Conservation (phyloP, 2,113 vertebrate species). For the Philantomba maxwellii region DNA sequence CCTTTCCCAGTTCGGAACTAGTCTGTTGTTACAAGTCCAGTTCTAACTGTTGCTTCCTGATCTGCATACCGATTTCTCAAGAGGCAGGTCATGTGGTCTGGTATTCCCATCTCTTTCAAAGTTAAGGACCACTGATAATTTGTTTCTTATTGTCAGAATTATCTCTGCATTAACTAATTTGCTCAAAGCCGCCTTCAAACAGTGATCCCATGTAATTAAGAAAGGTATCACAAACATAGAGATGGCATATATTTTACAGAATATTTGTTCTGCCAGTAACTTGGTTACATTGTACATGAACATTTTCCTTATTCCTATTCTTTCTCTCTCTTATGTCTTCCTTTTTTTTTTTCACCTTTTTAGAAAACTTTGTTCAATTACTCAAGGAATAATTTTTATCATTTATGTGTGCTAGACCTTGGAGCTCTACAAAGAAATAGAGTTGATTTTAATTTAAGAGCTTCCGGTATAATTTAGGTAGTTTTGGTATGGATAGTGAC, state of each 20-base stretch:
- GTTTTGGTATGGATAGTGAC: background rate
- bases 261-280: background rate
- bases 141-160: slow-evolving; percentile 13
- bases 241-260: background rate
- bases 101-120: background rate
- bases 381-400: background rate
- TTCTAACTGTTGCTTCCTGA: background rate
- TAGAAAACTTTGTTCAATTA: background rate
- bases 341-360: no score
- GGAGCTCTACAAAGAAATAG: background rate
- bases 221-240: background rate
- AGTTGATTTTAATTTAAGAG: background rate
- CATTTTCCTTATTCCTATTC: background rate
- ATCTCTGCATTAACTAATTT: slow-evolving; percentile 12
- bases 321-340: background rate
- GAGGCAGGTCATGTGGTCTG: background rate
- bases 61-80: background rate
- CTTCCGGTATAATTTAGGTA: background rate
- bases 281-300: background rate
- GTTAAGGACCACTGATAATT: background rate
- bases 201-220: background rate
- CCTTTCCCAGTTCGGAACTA: background rate
- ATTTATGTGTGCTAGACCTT: background rate
- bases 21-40: background rate
- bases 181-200: background rate